Conservation (phyloP, 2,888 invertebrate genomes). For the Campaea margaritaria region DNA sequence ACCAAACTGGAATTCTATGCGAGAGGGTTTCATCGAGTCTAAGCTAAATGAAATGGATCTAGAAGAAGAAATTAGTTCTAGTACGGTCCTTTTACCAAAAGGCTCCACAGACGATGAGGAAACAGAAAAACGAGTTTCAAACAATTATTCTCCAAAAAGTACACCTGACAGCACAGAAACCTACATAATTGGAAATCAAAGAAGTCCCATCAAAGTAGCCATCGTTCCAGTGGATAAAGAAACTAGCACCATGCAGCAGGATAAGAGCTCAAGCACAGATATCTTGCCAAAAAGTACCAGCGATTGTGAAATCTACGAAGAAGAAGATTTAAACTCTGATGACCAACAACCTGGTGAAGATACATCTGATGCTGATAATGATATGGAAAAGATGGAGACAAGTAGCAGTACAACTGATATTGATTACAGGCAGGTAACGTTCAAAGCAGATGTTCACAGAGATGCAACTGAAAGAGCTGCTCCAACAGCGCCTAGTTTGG, state of each 20-base stretch:
- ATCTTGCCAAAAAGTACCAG: neutral
- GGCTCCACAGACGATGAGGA: neutral
- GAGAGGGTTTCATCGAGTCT: neutral
- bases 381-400: neutral
- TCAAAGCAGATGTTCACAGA: conserved; percentile 1
- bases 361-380: neutral
- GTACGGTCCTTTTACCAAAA: neutral
- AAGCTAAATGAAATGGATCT: neutral
- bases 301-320: neutral
- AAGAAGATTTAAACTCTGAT: neutral
- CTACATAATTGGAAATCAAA: neutral
- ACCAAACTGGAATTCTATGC: neutral
- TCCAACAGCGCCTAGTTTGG: neutral
- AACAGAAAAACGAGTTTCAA: neutral
- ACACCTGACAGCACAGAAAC: neutral
- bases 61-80: neutral
- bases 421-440: neutral
- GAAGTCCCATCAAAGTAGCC: neutral
- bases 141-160: neutral
- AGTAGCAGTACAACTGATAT: neutral
- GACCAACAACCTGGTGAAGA: neutral
- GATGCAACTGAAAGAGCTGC: neutral
- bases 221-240: neutral
- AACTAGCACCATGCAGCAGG: neutral
- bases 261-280: neutral